These are phyloP conservation scores for Sesia bembeciformis DNA, from an alignment of 2,888 invertebrate species.

Conservation along the genomic window DNA sequence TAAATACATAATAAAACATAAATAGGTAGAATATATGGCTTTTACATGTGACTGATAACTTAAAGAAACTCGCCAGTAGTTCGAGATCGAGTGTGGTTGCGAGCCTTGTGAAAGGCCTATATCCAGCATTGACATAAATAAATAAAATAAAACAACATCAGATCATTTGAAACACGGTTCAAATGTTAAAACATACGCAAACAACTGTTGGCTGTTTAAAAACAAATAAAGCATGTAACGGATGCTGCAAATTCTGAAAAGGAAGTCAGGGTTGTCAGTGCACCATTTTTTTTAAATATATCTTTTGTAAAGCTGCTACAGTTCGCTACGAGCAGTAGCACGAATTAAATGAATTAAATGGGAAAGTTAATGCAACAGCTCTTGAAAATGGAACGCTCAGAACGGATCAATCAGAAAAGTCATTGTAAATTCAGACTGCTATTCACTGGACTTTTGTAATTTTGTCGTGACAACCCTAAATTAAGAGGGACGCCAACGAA, in stretches of 20 bases:
- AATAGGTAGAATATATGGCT: too few relatives aligned
- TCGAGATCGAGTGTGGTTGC: too few relatives aligned
- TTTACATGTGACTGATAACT: too few relatives aligned
- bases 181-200: not conserved
- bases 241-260: slow-evolving; percentile 32
- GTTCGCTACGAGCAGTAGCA: too few relatives aligned
- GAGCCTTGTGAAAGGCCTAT: too few relatives aligned
- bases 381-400: slow-evolving; percentile 11
- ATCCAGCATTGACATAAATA: too few relatives aligned
- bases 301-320: too few relatives aligned
- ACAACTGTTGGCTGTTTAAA: slow-evolving; percentile 4
- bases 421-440: slow-evolving; percentile 14
- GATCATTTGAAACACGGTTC: too few relatives aligned
- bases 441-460: too few relatives aligned
- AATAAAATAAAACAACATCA: too few relatives aligned
- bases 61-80: too few relatives aligned
- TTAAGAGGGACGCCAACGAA: slow-evolving; percentile 23
- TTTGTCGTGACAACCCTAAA: slow-evolving; percentile 22
- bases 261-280: slow-evolving; percentile 39
- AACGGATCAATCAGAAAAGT: slow-evolving; percentile 34
- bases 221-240: slow-evolving; percentile 41
- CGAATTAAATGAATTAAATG: not conserved
- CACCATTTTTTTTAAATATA: not conserved
- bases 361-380: slow-evolving; percentile 1
- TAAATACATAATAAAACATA: too few relatives aligned